Evolutionary conservation across 1,140 invertebrate genomes (phyloP).

Genomic region (Brachionus angularis): DNA sequence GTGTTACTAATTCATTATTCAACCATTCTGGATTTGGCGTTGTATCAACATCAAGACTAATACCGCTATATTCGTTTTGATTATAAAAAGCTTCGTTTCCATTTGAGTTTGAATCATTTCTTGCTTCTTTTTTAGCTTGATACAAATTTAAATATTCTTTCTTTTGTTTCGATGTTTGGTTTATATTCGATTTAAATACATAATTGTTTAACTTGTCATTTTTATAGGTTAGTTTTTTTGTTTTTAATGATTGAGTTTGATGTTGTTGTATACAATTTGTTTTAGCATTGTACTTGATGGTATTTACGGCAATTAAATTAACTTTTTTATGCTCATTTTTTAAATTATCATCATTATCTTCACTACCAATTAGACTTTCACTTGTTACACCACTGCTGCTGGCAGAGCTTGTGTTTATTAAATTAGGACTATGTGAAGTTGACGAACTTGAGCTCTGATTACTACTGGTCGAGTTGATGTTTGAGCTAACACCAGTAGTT

Average conservation of each 20-base stretch:
- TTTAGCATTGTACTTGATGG: conserved; percentile 42
- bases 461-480: not conserved
- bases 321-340: conserved; percentile 12
- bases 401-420: conserved; percentile 21
- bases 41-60: conserved; percentile 18
- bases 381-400: conserved; percentile 30
- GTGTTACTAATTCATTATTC: not conserved
- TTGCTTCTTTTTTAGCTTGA: no score
- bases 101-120: no score
- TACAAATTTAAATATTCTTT: no score
- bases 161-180: not conserved
- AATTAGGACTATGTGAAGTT: conserved; percentile 21
- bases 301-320: conserved; percentile 1
- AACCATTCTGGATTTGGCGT: not conserved
- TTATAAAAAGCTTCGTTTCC: no score
- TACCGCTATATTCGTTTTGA: conserved; percentile 29
- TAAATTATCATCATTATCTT: conserved; percentile 24
- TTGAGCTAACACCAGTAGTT: conserved; percentile 18
- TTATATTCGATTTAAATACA: not conserved
- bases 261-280: not conserved
- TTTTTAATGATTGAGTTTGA: no score
- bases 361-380: conserved; percentile 21
- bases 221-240: not conserved
- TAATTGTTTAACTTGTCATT: no score
- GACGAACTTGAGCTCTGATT: not conserved